Evolutionary conservation across 2,797 vertebrate genomes (phyloP), one percentile per base, ranked within the genome.

Genomic region (Denticeps clupeoides): DNA sequence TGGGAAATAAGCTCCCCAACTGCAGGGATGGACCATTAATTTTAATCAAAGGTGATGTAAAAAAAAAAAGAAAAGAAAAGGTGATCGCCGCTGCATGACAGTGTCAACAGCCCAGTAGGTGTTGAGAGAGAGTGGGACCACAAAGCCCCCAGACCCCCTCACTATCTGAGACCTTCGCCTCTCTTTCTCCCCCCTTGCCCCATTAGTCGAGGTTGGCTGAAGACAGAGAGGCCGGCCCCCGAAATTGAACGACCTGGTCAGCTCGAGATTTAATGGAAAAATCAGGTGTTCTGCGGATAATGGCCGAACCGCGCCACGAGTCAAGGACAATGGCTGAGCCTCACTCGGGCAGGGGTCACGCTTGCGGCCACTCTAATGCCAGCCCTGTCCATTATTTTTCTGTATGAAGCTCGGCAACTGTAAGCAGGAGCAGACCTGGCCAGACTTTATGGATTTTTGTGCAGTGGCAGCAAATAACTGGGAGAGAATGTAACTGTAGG

Each of bases 161-260:
- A 32, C 25, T 53, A 40, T 38, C 41, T 37, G 41, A 79, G 56
- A 63, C 60, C 60, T 55, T 63, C 49, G 63, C 69, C 60, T 52
- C 55, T 67, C 79, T 77, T 74, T 85, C 81, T 81, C 63, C 71
- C 60, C 78, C 74, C 70, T 73, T 84, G 71, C 71, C 67, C 87
- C 87, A 91, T 93, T 93, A 90, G 91, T 90, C 85, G 88, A 90
- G 90, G 87, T 87, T 88, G 85, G 88, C 81, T 92, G 89, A 88
- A 91, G 89, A 89, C 81, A 84, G 82, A 91, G 83, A 90, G 88
- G 85, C 82, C 82, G 81, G 85, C 81, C 82, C 82, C 84, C 83
- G 86, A 84, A 92, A 93, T 89, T 77, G 87, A 90, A 93, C 90
- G 91, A 93, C 90, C 89, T 89, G 91, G 88, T 91, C 89, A 88